These are phyloP conservation scores for Dromius quadrimaculatus DNA, from an alignment of 2,888 invertebrate genomes.

Conservation along the genomic window DNA sequence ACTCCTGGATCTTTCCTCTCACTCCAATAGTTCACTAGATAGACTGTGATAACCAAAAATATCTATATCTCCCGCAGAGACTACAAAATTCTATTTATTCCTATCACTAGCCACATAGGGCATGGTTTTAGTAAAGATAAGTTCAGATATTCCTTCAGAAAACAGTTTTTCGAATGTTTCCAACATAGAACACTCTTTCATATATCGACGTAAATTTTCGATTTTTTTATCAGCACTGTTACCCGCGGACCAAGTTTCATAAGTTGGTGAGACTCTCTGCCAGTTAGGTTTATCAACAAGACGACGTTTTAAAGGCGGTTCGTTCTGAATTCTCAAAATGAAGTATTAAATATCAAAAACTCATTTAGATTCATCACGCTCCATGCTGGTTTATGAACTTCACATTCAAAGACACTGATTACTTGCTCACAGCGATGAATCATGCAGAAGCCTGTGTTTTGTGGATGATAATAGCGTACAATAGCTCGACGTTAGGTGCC, in stretches of 20 bases:
- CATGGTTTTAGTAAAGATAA: constrained; percentile 11
- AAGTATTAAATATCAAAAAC: too few relatives aligned
- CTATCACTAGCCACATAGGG: constrained; percentile 10
- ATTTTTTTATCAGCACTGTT: constrained; percentile 20
- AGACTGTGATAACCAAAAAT: constrained; percentile 33
- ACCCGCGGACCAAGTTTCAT: constrained; percentile 26
- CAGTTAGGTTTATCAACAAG: too few relatives aligned
- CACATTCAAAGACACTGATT: too few relatives aligned
- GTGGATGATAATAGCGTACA: too few relatives aligned
- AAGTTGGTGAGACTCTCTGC: constrained; percentile 27
- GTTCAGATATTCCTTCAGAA: constrained; percentile 22
- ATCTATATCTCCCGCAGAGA: constrained; percentile 39
- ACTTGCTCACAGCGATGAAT: too few relatives aligned
- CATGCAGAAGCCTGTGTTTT: too few relatives aligned
- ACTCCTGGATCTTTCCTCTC: constrained; percentile 26
- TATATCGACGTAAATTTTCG: constrained; percentile 26
- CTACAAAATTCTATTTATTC: constrained; percentile 42
- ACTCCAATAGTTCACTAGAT: constrained; percentile 40
- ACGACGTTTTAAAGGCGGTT: too few relatives aligned
- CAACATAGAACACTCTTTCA: constrained; percentile 22
- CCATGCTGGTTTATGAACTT: too few relatives aligned
- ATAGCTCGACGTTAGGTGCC: too few relatives aligned
- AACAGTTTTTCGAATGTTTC: constrained; percentile 38
- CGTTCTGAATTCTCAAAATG: too few relatives aligned
- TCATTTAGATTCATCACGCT: too few relatives aligned